A percentile compares a stretch with the other conserved stretches of the same genome.
Evolutionary conservation across 2,113 vertebrate species (phyloP).

Genomic region (Tenebrosternarchus preto): DNA sequence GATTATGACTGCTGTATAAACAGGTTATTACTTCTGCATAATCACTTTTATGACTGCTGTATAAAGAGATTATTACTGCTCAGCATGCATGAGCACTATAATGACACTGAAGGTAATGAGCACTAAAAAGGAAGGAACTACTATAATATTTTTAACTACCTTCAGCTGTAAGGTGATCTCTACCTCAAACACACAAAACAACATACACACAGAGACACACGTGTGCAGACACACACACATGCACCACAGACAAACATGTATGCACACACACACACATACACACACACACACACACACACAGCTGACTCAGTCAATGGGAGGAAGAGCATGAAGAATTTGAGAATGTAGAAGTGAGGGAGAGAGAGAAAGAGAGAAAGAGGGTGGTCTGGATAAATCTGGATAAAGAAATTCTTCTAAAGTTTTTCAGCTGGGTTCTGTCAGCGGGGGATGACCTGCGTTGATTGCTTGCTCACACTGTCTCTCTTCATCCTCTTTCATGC

Average conservation of each 20-base stretch:
- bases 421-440: slow-evolving; percentile 74
- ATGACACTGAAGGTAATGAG: too few species aligned
- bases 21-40: too few species aligned
- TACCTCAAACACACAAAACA: slow-evolving; percentile 38
- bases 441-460: slow-evolving; percentile 71
- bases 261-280: not conserved
- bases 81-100: too few species aligned
- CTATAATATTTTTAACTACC: too few species aligned
- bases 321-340: not conserved
- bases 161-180: not conserved
- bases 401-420: slow-evolving; percentile 65
- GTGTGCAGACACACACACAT: slow-evolving; percentile 32
- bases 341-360: slow-evolving; percentile 24
- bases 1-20: too few species aligned
- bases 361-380: slow-evolving; percentile 38
- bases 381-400: slow-evolving; percentile 57
- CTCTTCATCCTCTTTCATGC: slow-evolving; percentile 57
- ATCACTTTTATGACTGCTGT: too few species aligned
- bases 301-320: not conserved
- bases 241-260: too few species aligned
- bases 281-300: slow-evolving; percentile 32
- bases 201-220: slow-evolving; percentile 25
- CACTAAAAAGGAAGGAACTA: too few species aligned
- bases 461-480: slow-evolving; percentile 69
- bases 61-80: too few species aligned